Base-by-base conservation (phyloP, 2,888 invertebrate genomes). In the Morpho helenor region DNA sequence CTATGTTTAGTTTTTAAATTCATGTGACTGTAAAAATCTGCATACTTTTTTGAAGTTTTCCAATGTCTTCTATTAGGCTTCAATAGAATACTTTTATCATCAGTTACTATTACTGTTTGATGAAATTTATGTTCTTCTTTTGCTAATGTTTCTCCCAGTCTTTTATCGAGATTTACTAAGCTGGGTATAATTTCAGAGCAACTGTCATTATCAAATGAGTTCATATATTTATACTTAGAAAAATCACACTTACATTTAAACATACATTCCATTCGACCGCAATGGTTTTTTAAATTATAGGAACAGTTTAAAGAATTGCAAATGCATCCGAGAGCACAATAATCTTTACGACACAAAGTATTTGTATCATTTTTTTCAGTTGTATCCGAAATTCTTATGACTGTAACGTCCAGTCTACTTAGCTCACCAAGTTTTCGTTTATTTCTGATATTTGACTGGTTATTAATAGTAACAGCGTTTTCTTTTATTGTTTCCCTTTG, bases 61-160 rank as follows among this genome's bases (percentile, higher is more conserved):
- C 91, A 91, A 66, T 91, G 91, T 66, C 94, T 80, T 70, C 86
- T 92, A 54, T 91, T 82, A 7, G 88, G 80, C 61, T 94, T 94
- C 40, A 95, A 86, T 7, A 94, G 77, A 66, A 94, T 91, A 52
- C 93, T 93, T 77, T 93, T 92, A 69, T 94, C 92, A 39, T 92
- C 93, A 8, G 93, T 92, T 47, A 93, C 80, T 56, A 95, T 93
- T 31, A 95, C 91, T 5, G 95, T 95, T 68, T 94, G 94, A 10
- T 93, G 94, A 77, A 95, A 95, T 71, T 94, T 94, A 75, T 93
- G 92, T 76, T 95, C 95, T 70, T 93, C 93, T 75, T 92, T 94
- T 0, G 94, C 93, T 61, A 95, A 80, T 59, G 92, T 91, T 48
- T 76, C 82, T 68, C 91, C 92, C 0, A 87, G 87, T 72, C 91